Evolutionary conservation across 2,888 invertebrate genomes (phyloP).

Genomic region (Nomada flava): DNA sequence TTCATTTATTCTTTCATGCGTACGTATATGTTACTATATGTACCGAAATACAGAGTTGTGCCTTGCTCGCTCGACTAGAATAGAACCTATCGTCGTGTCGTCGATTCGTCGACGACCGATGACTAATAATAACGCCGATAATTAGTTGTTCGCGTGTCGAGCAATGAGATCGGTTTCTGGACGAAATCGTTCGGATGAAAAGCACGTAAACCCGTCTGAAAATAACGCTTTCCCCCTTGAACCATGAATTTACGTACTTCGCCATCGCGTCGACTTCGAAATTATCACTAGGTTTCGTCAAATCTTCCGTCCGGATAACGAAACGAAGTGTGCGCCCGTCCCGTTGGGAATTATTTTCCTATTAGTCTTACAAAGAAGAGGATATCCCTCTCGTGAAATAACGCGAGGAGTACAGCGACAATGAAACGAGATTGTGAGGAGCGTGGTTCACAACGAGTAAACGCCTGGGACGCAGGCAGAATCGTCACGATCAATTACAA

Average conservation of each 20-base stretch:
- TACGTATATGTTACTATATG: conserved; percentile 67
- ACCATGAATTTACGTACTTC: neutral
- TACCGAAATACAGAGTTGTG: conserved; percentile 58
- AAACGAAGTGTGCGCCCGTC: neutral
- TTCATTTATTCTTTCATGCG: conserved; percentile 63
- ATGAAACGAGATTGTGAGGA: neutral
- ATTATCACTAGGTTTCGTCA: neutral
- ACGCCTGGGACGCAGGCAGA: neutral
- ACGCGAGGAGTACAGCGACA: neutral
- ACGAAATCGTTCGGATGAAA: neutral
- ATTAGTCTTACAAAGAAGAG: neutral
- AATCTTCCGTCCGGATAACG: neutral
- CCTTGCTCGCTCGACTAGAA: conserved; percentile 36
- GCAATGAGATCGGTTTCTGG: conserved; percentile 37
- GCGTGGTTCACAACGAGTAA: neutral
- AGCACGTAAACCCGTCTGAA: conserved; percentile 22
- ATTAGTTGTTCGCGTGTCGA: conserved; percentile 11
- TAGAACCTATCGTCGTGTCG: neutral
- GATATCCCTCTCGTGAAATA: neutral
- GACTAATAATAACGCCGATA: neutral
- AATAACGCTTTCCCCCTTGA: conserved; percentile 22
- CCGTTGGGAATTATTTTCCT: neutral
- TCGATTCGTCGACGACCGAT: neutral
- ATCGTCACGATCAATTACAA: neutral
- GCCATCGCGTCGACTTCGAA: neutral